Evolutionary conservation across 1,140 invertebrate genomes (phyloP), one percentile per base, ranked within the genome.

Genomic region (Scaptomyza pallida): DNA sequence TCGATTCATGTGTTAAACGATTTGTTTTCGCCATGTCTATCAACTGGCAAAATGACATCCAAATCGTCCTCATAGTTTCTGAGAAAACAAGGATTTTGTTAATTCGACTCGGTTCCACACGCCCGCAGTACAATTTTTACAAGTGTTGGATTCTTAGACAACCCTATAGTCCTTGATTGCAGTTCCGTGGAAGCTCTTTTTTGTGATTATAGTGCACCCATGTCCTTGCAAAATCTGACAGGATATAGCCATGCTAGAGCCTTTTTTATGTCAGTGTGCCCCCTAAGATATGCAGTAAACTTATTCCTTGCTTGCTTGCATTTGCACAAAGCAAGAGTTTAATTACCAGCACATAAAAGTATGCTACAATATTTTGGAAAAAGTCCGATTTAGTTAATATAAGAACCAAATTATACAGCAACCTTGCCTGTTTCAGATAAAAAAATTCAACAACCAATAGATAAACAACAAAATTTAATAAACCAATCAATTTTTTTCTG

Each of bases 401-500:
- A 12, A 5, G 0, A 35, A 12, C 12, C 9, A 2, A 5, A n/a
- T 35, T 12, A 35, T 35, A 35, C 33, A 35, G 2, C 33, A 35
- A 35, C 33, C 21, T 48, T n/a, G 8, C 33, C 33, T 3, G 12
- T 35, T 35, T 12, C 10, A 35, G 12, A 33, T 12, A 5, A 1
- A 10, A 35, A 35, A 35, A 35, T 12, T 1, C 33, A 1, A n/a
- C 9, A 13, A 1, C 9, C 21, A 30, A 44, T 30, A 35, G 16
- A 13, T 40, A 47, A 75, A 61, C 21, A 45, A 64, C 17, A 4
- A 57, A 50, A 15, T 43, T 16, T 8, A 51, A 44, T 60, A 10
- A 82, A 75, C 51, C 67, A 75, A 85, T 61, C 15, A 51, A 51
- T 51, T 65, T 56, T 41, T 26, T 13, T 47, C 12, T 35, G 43